These are phyloP conservation scores for Syngnathus typhle DNA, from an alignment of 2,113 vertebrate species.

Conservation along the genomic window DNA sequence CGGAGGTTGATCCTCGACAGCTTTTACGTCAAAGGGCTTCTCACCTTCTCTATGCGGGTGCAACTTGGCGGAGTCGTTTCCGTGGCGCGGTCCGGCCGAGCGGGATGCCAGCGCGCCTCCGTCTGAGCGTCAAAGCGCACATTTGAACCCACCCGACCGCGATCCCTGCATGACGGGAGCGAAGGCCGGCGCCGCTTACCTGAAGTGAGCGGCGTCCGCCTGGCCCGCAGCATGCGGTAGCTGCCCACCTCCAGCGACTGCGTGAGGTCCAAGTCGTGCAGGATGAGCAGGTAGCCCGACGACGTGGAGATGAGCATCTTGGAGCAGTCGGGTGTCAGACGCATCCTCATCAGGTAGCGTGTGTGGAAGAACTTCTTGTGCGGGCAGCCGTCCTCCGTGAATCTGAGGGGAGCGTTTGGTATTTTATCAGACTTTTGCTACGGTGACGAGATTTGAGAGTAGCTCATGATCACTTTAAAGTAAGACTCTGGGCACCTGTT, in stretches of 20 bases:
- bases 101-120: slow-evolving; percentile 77
- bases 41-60: slow-evolving; percentile 87
- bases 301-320: slow-evolving; percentile 99
- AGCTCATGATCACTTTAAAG: not conserved
- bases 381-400: slow-evolving; percentile 95
- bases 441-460: no score
- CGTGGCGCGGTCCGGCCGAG: slow-evolving; percentile 77
- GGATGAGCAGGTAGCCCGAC: slow-evolving; percentile 94
- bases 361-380: slow-evolving; percentile 99
- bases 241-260: slow-evolving; percentile 96
- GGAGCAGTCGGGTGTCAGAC: slow-evolving; percentile 95
- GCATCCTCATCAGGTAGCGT: slow-evolving; percentile 97
- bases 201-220: slow-evolving; percentile 84
- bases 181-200: slow-evolving; percentile 61
- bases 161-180: not conserved
- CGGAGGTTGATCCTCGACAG: no score
- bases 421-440: no score
- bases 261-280: slow-evolving; percentile 95
- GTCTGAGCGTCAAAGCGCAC: slow-evolving; percentile 37
- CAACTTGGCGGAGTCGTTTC: slow-evolving; percentile 80
- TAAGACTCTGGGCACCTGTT: slow-evolving; percentile 71
- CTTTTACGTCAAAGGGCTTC: not conserved
- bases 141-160: not conserved
- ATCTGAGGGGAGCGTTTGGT: slow-evolving; percentile 65
- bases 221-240: slow-evolving; percentile 89